These are phyloP conservation scores for Hapalemur alaotrensis DNA, from an alignment of 2,797 vertebrate species.

Conservation along the genomic window DNA sequence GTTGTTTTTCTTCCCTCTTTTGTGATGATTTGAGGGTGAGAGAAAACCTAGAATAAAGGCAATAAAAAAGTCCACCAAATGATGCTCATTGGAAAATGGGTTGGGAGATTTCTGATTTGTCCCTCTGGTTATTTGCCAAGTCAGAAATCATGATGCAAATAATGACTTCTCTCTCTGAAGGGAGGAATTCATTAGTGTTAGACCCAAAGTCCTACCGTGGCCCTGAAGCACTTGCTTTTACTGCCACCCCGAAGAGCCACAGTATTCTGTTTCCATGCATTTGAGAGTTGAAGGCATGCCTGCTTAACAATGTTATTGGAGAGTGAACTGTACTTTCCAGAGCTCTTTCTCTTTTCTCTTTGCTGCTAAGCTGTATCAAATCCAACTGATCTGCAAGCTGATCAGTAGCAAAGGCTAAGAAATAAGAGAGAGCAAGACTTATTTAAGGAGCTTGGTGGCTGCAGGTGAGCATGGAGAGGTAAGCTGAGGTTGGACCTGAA, in stretches of 20 bases:
- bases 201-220: neutral
- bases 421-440: neutral
- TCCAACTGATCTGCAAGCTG: neutral
- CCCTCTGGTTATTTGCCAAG: slow-evolving; percentile 36
- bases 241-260: neutral
- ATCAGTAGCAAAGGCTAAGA: neutral
- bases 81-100: neutral
- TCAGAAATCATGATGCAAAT: slow-evolving; percentile 26
- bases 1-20: slow-evolving; percentile 50
- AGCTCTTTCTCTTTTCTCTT: neutral
- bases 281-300: neutral
- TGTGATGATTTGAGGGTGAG: slow-evolving; percentile 35
- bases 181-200: neutral
- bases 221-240: neutral
- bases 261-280: neutral
- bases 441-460: neutral
- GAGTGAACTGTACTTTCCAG: neutral
- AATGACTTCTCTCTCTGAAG: neutral
- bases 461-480: neutral
- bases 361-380: neutral
- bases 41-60: slow-evolving; percentile 31
- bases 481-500: neutral
- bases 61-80: neutral
- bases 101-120: slow-evolving; percentile 42
- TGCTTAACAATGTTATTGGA: neutral